Conservation (phyloP, 2,113 vertebrate genomes). For the Bos javanicus region DNA sequence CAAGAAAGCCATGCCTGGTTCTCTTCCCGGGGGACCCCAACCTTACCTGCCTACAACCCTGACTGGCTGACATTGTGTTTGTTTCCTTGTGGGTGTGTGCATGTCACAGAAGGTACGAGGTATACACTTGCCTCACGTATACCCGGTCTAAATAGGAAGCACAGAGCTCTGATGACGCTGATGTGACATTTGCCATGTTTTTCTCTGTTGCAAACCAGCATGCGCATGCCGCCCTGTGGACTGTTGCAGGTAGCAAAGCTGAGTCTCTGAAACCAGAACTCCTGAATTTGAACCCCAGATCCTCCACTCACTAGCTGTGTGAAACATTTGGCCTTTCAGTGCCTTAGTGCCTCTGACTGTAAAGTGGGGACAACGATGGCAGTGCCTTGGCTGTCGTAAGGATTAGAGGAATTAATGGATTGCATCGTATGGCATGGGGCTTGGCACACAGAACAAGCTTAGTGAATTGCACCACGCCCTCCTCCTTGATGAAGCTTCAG, state of each 20-base stretch:
- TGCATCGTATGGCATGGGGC: rapidly evolving
- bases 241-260: not conserved
- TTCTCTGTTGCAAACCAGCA: not conserved
- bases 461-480: not conserved
- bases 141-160: not conserved
- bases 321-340: not conserved
- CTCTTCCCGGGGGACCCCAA: not conserved
- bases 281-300: not conserved
- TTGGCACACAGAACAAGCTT: not conserved
- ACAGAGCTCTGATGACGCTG: not conserved
- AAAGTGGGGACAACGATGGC: not conserved
- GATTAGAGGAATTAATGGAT: not conserved
- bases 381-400: not conserved
- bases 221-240: rapidly evolving
- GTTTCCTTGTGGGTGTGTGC: not conserved
- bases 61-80: not conserved
- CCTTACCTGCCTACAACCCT: not conserved
- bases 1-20: not conserved
- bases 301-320: not conserved
- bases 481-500: not conserved
- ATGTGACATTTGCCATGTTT: not conserved
- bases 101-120: not conserved
- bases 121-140: not conserved
- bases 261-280: not conserved
- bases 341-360: not conserved